Base-by-base conservation (phyloP, 2,113 vertebrate genomes). In the Aphyosemion australe region DNA sequence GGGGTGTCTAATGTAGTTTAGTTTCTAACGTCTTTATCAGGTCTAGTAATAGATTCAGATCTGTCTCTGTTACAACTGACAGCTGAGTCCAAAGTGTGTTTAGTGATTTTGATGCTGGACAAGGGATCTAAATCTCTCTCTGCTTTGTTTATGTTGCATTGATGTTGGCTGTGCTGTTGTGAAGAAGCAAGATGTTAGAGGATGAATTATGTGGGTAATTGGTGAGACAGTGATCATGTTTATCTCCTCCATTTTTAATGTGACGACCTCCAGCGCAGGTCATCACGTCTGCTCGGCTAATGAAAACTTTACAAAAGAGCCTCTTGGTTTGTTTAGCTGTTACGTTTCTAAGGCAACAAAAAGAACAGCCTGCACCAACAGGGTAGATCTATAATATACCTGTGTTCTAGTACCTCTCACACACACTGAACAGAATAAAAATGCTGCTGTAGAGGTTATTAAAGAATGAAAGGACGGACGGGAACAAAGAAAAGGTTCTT, bases 1-100 rank as follows among this genome's bases (percentile, higher is more conserved):
- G 78, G 80, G 74, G 69, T 86, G 78, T 51, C 55, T 91, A 93
- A 91, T 80, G 82, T 60, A 72, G 88, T 92, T 92, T 84, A 16
- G 63, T 4, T 70, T 12, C 13, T 91, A 92, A 92, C 85, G 78
- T 77, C 79, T 89, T 92, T 92, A 92, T 80, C 69, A 12, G 63
- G 42, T 80, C 86, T 76, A 65, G 73, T 89, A 92, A 90, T 88
- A 90, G 89, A 83, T 59, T 26, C 66, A 62, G 37, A 54, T 26
- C 46, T 47, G 55, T 67, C 60, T 80, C 68, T 82, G 86, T 83
- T 85, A 53, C 21, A 65, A 74, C 48, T 80, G 75, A 69, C 76
- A 72, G 68, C 72, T 74, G 69, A 75, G 57, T 61, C 51, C 64
- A 69, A 64, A 78, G 12, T 8, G 2, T 56, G 26, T 54, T 63